phyloP scores from a whole-genome alignment of 1,140 invertebrate species.

The Gryon sp. region DNA sequence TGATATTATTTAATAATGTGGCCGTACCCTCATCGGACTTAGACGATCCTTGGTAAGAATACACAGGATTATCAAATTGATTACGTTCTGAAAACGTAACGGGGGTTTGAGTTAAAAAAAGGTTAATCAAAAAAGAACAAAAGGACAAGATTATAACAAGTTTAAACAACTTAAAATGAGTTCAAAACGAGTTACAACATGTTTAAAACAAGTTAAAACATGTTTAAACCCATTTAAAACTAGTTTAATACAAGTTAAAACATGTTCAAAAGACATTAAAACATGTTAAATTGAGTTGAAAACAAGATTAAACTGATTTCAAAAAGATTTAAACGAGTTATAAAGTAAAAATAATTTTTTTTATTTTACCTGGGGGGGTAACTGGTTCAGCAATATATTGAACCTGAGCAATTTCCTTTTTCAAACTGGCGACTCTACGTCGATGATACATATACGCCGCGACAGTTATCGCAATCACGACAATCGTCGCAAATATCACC shows the following conservation, averaged over 20 bases:
- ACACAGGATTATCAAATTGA: slow-evolving; percentile 96
- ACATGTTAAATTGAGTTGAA: too few species aligned
- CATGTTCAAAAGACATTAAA: too few species aligned
- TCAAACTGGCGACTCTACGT: slow-evolving; percentile 87
- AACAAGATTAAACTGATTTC: too few species aligned
- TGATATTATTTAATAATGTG: slow-evolving; percentile 81
- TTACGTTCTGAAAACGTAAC: slow-evolving; percentile 87
- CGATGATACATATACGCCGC: slow-evolving; percentile 88
- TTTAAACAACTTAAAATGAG: too few species aligned
- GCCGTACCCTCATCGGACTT: slow-evolving; percentile 81
- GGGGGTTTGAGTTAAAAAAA: too few species aligned
- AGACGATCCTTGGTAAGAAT: slow-evolving; percentile 85
- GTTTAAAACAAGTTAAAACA: too few species aligned
- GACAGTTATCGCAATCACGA: slow-evolving; percentile 83
- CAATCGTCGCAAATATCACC: slow-evolving; percentile 84
- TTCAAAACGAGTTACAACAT: too few species aligned
- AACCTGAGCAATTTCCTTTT: slow-evolving; percentile 92
- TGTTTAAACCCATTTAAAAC: too few species aligned
- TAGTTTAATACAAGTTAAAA: too few species aligned
- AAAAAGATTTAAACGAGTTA: background rate
- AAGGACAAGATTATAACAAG: too few species aligned
- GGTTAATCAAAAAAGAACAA: too few species aligned
- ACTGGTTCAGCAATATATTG: slow-evolving; percentile 90
- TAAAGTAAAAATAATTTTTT: too few species aligned
- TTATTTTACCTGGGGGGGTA: slow-evolving; percentile 81